Evolutionary conservation across 2,797 vertebrate genomes (phyloP).

Genomic region (Leontocebus nigricollis): DNA sequence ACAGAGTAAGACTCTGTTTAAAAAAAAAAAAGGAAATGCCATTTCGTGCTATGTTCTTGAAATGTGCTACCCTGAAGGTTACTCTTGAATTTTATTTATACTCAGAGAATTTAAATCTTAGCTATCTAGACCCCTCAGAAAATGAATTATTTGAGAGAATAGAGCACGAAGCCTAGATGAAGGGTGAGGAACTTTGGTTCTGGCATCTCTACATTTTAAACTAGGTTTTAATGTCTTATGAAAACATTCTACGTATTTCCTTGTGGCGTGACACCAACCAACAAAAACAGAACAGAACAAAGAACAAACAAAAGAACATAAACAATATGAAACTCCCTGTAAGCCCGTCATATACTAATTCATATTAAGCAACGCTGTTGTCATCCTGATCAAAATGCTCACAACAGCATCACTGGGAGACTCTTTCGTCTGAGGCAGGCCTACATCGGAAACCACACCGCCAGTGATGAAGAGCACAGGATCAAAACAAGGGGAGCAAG

Average conservation of each 20-base stretch:
- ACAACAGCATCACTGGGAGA: not conserved
- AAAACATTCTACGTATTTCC: not conserved
- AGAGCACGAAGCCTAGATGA: not conserved
- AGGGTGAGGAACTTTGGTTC: not conserved
- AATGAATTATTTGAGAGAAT: not conserved
- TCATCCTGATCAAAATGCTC: not conserved
- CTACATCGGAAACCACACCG: not conserved
- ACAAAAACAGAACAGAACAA: not conserved
- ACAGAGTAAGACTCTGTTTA: not conserved
- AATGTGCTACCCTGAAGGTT: not conserved
- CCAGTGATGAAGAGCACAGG: not conserved
- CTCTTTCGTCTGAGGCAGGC: not conserved
- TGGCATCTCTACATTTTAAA: slow-evolving; percentile 20
- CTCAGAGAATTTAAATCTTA: not conserved
- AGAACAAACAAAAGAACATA: not conserved
- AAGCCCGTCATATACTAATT: not conserved
- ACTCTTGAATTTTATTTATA: not conserved
- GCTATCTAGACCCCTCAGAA: not conserved
- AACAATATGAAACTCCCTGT: not conserved
- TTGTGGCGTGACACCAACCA: slow-evolving; percentile 1
- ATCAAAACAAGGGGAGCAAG: not conserved
- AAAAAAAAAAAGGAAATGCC: not conserved
- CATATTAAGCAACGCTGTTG: not conserved
- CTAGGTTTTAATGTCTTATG: not conserved
- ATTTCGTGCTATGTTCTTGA: not conserved